These are phyloP conservation scores for Atethmia centrago DNA, from an alignment of 2,888 invertebrate genomes.

Conservation along the genomic window DNA sequence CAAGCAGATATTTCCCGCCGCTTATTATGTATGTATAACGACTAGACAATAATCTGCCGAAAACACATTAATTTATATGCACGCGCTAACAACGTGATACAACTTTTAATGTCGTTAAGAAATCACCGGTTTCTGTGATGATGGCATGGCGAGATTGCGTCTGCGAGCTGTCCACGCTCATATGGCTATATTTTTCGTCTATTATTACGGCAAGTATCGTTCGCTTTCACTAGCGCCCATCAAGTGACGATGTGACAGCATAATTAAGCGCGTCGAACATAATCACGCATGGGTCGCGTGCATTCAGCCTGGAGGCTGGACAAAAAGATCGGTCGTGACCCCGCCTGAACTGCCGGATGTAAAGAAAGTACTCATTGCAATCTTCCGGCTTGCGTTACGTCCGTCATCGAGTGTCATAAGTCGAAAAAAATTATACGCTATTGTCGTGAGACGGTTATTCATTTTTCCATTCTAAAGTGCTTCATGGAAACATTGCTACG, in stretches of 20 bases:
- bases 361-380: slow-evolving; percentile 86
- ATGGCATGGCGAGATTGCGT: slow-evolving; percentile 57
- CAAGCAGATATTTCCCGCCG: slow-evolving; percentile 66
- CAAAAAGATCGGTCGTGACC: slow-evolving; percentile 88
- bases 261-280: slow-evolving; percentile 89
- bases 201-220: slow-evolving; percentile 82
- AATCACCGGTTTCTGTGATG: slow-evolving; percentile 66
- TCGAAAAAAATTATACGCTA: slow-evolving; percentile 26
- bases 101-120: slow-evolving; percentile 60
- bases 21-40: slow-evolving; percentile 66
- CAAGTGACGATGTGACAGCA: slow-evolving; percentile 89
- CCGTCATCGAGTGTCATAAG: slow-evolving; percentile 58
- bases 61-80: slow-evolving; percentile 69
- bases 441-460: slow-evolving; percentile 16
- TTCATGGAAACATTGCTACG: background rate
- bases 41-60: slow-evolving; percentile 63
- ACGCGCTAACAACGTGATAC: slow-evolving; percentile 71
- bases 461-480: slow-evolving; percentile 19
- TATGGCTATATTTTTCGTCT: slow-evolving; percentile 71
- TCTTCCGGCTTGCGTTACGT: slow-evolving; percentile 64
- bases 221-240: slow-evolving; percentile 88
- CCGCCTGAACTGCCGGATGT: slow-evolving; percentile 86
- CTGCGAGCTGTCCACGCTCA: slow-evolving; percentile 40
- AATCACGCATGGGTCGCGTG: slow-evolving; percentile 86
- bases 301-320: slow-evolving; percentile 76